phyloP scores from a whole-genome alignment of 2,797 vertebrate genomes.

The Poecilia velifera region DNA sequence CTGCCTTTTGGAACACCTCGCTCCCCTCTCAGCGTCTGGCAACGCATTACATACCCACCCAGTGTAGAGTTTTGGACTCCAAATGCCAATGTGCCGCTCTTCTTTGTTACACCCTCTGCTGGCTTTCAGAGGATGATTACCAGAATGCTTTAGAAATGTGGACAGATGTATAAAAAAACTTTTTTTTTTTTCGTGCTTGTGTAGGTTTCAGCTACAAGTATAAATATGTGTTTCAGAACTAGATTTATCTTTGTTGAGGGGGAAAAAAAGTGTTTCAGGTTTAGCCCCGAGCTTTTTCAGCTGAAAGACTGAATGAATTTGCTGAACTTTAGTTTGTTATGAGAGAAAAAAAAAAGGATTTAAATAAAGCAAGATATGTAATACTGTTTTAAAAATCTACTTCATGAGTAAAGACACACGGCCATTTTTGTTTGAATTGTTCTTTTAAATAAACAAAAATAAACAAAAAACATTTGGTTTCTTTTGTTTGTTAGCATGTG shows the following conservation, averaged over 20 bases:
- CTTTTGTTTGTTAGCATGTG: background rate
- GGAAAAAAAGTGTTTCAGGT: background rate
- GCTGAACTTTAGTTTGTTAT: background rate
- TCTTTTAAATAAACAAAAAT: background rate
- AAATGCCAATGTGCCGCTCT: conserved; percentile 51
- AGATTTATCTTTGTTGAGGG: background rate
- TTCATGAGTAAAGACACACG: background rate
- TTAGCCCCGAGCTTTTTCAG: background rate
- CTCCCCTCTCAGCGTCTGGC: conserved; percentile 52
- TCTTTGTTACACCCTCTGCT: conserved; percentile 34
- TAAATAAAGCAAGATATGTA: background rate
- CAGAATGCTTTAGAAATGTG: conserved; percentile 7
- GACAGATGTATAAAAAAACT: background rate
- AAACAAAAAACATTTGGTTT: background rate
- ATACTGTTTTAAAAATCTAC: background rate
- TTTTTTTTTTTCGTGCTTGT: background rate
- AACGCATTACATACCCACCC: conserved; percentile 29
- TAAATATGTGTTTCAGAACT: background rate
- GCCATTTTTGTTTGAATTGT: background rate
- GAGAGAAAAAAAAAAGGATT: background rate
- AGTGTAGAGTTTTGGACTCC: conserved; percentile 30
- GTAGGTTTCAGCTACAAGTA: conserved; percentile 3
- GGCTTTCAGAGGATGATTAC: conserved; percentile 23
- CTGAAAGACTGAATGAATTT: background rate
- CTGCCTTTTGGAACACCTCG: conserved; percentile 58